These are phyloP conservation scores for Hydractinia symbiolongicarpus DNA, from an alignment of 30 jellyfish, hydroid and myxozoan species.

Conservation along the genomic window DNA sequence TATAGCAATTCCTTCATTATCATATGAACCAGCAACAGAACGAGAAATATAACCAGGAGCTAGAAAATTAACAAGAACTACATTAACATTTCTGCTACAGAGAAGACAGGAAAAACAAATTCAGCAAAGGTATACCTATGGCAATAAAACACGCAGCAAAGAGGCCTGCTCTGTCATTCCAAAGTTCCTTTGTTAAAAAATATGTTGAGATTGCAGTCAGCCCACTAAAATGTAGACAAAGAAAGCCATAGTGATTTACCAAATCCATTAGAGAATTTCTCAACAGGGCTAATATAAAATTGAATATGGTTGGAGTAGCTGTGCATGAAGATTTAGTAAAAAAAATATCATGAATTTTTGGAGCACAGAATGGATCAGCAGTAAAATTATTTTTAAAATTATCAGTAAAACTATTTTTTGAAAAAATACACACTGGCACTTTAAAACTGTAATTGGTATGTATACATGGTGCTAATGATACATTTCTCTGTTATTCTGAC, in stretches of 20 bases:
- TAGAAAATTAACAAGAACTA: background rate
- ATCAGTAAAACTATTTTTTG: too few relatives aligned
- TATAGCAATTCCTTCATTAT: slow-evolving; percentile 99
- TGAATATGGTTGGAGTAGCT: too few relatives aligned
- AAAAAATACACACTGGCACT: too few relatives aligned
- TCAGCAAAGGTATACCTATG: slow-evolving; percentile 43
- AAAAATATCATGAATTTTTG: too few relatives aligned
- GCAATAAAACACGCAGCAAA: slow-evolving; percentile 98
- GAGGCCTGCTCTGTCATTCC: slow-evolving; percentile 99
- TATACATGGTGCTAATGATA: too few relatives aligned
- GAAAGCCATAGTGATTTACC: background rate
- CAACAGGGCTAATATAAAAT: too few relatives aligned
- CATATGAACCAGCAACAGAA: slow-evolving; percentile 99
- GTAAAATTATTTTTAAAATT: too few relatives aligned
- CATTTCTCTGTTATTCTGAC: too few relatives aligned
- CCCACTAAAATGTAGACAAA: slow-evolving; percentile 57
- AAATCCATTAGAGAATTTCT: too few relatives aligned
- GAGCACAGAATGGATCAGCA: too few relatives aligned
- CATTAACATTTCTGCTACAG: background rate
- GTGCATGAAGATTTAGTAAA: too few relatives aligned
- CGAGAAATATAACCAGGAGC: slow-evolving; percentile 99
- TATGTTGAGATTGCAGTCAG: slow-evolving; percentile 96
- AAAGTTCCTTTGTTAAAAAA: slow-evolving; percentile 89
- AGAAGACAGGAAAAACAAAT: background rate
- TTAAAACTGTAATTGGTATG: too few relatives aligned